Conservation (phyloP, 1,140 invertebrate genomes). For the Papilio helenus region DNA sequence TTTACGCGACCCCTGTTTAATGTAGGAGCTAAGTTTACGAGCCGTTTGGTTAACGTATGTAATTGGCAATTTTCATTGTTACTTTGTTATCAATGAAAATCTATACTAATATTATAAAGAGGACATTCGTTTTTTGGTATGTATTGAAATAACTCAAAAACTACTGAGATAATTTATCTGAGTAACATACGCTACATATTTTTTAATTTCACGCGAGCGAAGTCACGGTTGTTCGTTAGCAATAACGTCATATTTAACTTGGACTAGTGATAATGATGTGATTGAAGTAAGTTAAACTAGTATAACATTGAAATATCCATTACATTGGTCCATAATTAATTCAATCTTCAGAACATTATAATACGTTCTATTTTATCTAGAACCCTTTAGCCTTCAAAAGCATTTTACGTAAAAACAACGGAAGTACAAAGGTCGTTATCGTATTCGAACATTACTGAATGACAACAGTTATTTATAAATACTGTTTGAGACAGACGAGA, state of each 20-base stretch:
- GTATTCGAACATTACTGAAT: background rate
- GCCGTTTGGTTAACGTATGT: conserved; percentile 2
- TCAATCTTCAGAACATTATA: background rate
- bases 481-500: background rate
- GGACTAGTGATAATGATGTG: too few relatives aligned
- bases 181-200: too few relatives aligned
- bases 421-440: background rate
- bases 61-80: conserved; percentile 12
- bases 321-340: too few relatives aligned
- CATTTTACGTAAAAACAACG: background rate
- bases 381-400: background rate
- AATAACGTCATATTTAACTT: too few relatives aligned
- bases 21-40: conserved; percentile 13
- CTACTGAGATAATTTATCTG: too few relatives aligned
- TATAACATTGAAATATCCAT: too few relatives aligned
- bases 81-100: background rate
- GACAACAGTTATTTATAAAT: background rate
- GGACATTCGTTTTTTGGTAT: too few relatives aligned
- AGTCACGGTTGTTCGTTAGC: too few relatives aligned
- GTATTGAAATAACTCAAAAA: too few relatives aligned
- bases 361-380: background rate
- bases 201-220: too few relatives aligned
- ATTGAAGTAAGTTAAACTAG: too few relatives aligned
- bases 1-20: conserved; percentile 5
- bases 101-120: too few relatives aligned